phyloP scores from a whole-genome alignment of 2,113 vertebrate genomes.

The Vanacampus margaritifer region DNA sequence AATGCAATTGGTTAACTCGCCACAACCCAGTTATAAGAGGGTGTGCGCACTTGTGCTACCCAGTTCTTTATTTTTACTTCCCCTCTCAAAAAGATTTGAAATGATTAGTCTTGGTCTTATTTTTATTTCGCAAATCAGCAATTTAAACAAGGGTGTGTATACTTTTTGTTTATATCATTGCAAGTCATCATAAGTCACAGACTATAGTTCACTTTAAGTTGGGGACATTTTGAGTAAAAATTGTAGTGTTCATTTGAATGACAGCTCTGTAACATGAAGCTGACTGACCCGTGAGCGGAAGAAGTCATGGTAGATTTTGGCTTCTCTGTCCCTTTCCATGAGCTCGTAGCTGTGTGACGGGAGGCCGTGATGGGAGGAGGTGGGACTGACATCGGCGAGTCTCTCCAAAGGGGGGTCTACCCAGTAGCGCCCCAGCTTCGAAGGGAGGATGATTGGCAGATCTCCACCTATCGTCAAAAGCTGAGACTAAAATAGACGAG shows the following conservation, averaged over 20 bases:
- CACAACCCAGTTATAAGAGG: too few relatives aligned
- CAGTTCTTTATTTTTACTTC: too few relatives aligned
- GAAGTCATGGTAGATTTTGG: slow-evolving; percentile 79
- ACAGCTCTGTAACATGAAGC: not conserved
- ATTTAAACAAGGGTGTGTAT: too few relatives aligned
- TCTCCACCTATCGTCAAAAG: slow-evolving; percentile 76
- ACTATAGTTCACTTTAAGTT: too few relatives aligned
- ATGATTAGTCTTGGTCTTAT: too few relatives aligned
- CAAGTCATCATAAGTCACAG: too few relatives aligned
- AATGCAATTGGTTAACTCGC: too few relatives aligned
- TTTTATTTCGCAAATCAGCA: too few relatives aligned
- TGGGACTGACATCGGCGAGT: slow-evolving; percentile 66
- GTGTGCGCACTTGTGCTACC: too few relatives aligned
- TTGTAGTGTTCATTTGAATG: not conserved
- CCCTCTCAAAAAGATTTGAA: too few relatives aligned
- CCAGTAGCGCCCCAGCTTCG: slow-evolving; percentile 85
- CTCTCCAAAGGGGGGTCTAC: slow-evolving; percentile 77
- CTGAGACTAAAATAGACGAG: slow-evolving; percentile 55
- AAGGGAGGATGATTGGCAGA: slow-evolving; percentile 80
- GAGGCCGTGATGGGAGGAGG: slow-evolving; percentile 55
- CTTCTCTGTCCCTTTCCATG: slow-evolving; percentile 82
- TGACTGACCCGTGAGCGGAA: slow-evolving; percentile 79
- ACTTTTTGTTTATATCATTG: too few relatives aligned
- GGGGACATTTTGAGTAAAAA: too few relatives aligned
- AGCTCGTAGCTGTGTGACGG: slow-evolving; percentile 74